Conservation (phyloP, 2,888 invertebrate genomes). For the Metalampra italica region DNA sequence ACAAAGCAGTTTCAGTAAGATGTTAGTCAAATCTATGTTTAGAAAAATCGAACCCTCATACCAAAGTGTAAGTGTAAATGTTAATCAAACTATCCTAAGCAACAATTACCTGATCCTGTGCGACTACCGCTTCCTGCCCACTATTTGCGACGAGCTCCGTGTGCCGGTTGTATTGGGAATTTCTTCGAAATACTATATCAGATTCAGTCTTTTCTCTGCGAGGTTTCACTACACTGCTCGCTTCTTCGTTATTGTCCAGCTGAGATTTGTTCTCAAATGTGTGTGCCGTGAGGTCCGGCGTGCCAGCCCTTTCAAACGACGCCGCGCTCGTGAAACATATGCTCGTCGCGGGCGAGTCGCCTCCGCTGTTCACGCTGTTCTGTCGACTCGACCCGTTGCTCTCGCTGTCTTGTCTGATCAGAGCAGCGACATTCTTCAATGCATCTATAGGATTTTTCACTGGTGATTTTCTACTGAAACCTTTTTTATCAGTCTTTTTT, state of each 20-base stretch:
- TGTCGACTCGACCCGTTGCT: constrained; percentile 55
- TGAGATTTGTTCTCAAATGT: constrained; percentile 45
- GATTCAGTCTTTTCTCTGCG: constrained; percentile 94
- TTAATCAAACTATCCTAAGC: constrained; percentile 71
- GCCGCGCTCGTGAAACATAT: constrained; percentile 53
- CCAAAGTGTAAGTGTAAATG: constrained; percentile 62
- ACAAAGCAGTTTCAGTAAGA: constrained; percentile 42
- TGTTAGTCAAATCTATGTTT: constrained; percentile 59
- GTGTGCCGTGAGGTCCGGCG: constrained; percentile 60
- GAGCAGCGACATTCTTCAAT: constrained; percentile 61
- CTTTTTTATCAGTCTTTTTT: constrained; percentile 50
- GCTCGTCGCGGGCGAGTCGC: constrained; percentile 64
- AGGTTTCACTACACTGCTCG: constrained; percentile 78
- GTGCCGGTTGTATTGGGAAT: constrained; percentile 67
- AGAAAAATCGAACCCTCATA: constrained; percentile 63
- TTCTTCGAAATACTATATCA: constrained; percentile 86
- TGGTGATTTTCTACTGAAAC: constrained; percentile 40
- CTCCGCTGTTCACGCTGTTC: constrained; percentile 52
- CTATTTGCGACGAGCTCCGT: constrained; percentile 56
- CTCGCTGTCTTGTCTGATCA: constrained; percentile 62
- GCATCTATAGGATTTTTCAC: constrained; percentile 63
- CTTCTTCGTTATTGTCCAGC: constrained; percentile 37
- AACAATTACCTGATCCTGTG: constrained; percentile 73
- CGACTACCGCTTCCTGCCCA: constrained; percentile 78
- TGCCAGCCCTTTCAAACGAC: constrained; percentile 56